phyloP scores from a whole-genome alignment of 2,797 vertebrate species.

The Artibeus jamaicensis region DNA sequence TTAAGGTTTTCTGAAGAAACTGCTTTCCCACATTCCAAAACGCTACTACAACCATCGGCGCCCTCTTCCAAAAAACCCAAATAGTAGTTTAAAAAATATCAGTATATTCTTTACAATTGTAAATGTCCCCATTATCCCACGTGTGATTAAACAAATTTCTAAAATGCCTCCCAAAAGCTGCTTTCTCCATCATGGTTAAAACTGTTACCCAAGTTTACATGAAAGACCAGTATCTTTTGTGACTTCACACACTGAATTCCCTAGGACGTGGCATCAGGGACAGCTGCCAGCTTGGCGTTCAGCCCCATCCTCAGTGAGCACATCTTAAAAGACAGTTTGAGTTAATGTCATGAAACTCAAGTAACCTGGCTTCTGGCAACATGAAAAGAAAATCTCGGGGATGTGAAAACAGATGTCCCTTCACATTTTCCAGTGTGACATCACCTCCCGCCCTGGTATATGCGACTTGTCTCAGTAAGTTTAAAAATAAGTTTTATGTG shows the following conservation, averaged over 20 bases:
- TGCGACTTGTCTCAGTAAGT: not conserved
- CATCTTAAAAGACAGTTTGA: slow-evolving; percentile 50
- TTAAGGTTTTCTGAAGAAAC: not conserved
- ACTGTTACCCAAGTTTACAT: not conserved
- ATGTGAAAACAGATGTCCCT: slow-evolving; percentile 68
- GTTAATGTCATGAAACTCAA: slow-evolving; percentile 54
- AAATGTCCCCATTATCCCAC: not conserved
- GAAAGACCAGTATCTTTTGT: not conserved
- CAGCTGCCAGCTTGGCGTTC: not conserved
- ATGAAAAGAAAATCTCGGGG: slow-evolving; percentile 34
- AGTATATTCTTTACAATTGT: not conserved
- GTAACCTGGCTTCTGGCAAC: slow-evolving; percentile 29
- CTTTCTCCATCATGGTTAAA: not conserved
- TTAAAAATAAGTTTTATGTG: slow-evolving; percentile 55
- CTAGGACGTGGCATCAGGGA: not conserved
- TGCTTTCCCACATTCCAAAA: not conserved
- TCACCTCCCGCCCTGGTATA: not conserved
- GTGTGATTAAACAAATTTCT: not conserved
- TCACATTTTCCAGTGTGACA: slow-evolving; percentile 54
- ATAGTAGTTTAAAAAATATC: not conserved
- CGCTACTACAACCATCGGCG: not conserved
- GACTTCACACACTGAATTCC: not conserved
- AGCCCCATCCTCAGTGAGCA: not conserved
- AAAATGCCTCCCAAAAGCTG: not conserved
- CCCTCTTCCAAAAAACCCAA: not conserved